Conservation (phyloP, 2,113 vertebrate species). For the Eulemur macaco region DNA sequence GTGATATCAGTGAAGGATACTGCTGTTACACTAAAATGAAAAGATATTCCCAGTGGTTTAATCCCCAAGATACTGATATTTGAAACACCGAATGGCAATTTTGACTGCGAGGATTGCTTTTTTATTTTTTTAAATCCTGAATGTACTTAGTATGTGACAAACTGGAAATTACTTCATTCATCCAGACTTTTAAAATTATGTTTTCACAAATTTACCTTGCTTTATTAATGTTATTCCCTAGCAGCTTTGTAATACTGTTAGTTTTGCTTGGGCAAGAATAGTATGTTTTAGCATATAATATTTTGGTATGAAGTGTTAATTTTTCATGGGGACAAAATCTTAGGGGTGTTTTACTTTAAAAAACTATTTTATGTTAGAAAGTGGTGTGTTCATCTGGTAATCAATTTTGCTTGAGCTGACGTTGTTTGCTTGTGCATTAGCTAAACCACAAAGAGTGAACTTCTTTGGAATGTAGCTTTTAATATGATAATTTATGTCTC, state of each 20-base stretch:
- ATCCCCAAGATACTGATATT: background rate
- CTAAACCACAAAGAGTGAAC: background rate
- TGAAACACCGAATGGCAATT: background rate
- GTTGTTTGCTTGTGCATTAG: background rate
- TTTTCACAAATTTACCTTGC: slow-evolving; percentile 2
- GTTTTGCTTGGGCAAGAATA: slow-evolving; percentile 21
- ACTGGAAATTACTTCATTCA: slow-evolving; percentile 7
- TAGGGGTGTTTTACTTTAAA: background rate
- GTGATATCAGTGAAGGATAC: background rate
- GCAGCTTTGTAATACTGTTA: background rate
- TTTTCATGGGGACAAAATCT: background rate
- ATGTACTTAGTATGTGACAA: background rate
- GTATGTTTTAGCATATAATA: background rate
- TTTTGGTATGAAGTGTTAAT: background rate
- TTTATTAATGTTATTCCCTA: background rate
- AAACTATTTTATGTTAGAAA: background rate
- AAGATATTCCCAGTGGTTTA: slow-evolving; percentile 5
- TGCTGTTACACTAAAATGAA: background rate
- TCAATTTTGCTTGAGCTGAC: background rate
- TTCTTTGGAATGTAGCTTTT: slow-evolving; percentile 39
- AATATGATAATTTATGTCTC: background rate
- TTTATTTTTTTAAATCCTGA: background rate
- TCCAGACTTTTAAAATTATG: slow-evolving; percentile 27
- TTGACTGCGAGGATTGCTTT: background rate
- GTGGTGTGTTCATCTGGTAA: background rate